Percentiles rank a stretch among this genome's conserved stretches.
Evolutionary conservation across 2,113 vertebrate species (phyloP).

Genomic region (Cyprinus carpio): DNA sequence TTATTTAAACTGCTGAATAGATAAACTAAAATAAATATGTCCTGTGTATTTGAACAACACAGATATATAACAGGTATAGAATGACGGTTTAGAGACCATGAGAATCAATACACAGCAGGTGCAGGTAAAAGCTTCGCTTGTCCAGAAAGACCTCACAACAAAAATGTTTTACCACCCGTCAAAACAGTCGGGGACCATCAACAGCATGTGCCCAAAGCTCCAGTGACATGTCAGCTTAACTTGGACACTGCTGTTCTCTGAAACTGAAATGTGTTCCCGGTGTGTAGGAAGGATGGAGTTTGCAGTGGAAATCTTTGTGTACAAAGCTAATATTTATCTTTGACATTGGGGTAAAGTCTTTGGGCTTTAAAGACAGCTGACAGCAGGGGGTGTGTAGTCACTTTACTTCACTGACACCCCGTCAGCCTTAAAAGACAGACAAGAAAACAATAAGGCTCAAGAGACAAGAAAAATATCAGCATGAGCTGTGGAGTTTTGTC

Average conservation of each 20-base stretch:
- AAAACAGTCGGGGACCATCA: conserved; percentile 71
- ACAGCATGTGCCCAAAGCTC: conserved; percentile 63
- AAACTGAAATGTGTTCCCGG: conserved; percentile 26
- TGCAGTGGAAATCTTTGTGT: conserved; percentile 8
- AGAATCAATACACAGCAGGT: conserved; percentile 70
- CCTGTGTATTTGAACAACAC: not conserved
- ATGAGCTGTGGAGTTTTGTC: not conserved
- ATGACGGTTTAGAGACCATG: conserved; percentile 9
- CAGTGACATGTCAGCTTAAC: conserved; percentile 66
- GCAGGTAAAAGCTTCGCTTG: conserved; percentile 69
- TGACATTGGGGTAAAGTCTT: conserved; percentile 5
- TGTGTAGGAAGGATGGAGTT: not conserved
- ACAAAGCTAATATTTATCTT: conserved; percentile 19
- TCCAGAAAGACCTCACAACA: conserved; percentile 67
- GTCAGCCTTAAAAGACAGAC: not conserved
- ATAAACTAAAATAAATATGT: not conserved
- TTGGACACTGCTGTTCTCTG: conserved; percentile 12
- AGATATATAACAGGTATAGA: not conserved
- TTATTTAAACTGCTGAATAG: too few species aligned
- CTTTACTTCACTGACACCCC: conserved; percentile 1
- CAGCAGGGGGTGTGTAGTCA: not conserved
- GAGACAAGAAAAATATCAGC: not conserved
- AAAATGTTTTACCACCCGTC: conserved; percentile 68
- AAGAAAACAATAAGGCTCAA: conserved; percentile 1
- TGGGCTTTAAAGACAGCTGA: conserved; percentile 19